Evolutionary conservation across 2,888 invertebrate genomes (phyloP).

Genomic region (Argyresthia albistria): DNA sequence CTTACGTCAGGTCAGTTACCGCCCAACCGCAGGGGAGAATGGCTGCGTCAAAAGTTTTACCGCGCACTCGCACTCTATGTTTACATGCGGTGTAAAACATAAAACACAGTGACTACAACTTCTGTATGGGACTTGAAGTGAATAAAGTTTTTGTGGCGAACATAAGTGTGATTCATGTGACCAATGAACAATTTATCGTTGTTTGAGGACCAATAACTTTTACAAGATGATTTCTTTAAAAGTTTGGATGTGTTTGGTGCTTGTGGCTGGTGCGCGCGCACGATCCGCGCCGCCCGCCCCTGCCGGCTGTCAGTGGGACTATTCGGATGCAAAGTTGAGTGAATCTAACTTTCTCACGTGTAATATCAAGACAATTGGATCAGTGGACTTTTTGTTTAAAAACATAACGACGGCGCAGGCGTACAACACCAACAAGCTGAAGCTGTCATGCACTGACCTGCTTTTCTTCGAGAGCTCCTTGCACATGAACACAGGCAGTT

Average conservation of each 20-base stretch:
- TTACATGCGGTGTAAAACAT: constrained; percentile 62
- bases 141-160: constrained; percentile 31
- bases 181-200: constrained; percentile 61
- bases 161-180: constrained; percentile 44
- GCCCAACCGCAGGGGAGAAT: constrained; percentile 71
- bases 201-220: constrained; percentile 55
- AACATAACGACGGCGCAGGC: constrained; percentile 81
- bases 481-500: constrained; percentile 74
- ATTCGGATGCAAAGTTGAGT: constrained; percentile 69
- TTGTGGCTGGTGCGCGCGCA: constrained; percentile 67
- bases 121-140: constrained; percentile 28
- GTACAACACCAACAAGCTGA: constrained; percentile 79
- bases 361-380: constrained; percentile 80
- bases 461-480: constrained; percentile 82
- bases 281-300: constrained; percentile 74
- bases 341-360: constrained; percentile 77
- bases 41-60: constrained; percentile 69
- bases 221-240: constrained; percentile 65
- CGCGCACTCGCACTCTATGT: constrained; percentile 61
- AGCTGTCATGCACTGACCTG: constrained; percentile 80
- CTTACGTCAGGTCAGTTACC: constrained; percentile 74
- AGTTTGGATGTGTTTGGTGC: constrained; percentile 65
- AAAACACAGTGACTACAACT: constrained; percentile 48
- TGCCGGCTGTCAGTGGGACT: constrained; percentile 82
- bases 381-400: constrained; percentile 78